These are phyloP conservation scores for Tetramorium alpestre DNA, from an alignment of 1,140 invertebrate species.

Conservation along the genomic window DNA sequence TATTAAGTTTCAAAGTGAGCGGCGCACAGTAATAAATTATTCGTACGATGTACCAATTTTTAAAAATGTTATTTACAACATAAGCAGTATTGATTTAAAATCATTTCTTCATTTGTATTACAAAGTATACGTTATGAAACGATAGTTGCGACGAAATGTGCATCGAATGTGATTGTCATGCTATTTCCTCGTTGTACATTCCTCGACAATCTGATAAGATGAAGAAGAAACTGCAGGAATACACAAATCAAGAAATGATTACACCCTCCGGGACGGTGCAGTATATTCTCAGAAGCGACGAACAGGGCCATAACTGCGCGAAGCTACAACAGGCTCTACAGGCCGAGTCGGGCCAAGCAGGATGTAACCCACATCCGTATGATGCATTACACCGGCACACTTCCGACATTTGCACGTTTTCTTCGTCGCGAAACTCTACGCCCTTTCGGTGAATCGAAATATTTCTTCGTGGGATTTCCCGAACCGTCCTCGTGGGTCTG, in stretches of 20 bases:
- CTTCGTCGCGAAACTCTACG: neutral
- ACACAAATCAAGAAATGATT: neutral
- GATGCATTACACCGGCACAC: constrained; percentile 24
- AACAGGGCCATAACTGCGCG: neutral
- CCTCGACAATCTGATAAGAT: neutral
- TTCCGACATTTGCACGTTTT: constrained; percentile 18
- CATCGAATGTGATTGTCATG: neutral
- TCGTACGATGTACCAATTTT: neutral
- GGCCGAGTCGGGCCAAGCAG: neutral
- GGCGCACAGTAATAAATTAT: neutral
- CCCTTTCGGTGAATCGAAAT: constrained; percentile 29
- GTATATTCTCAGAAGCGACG: neutral
- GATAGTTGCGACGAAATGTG: too few relatives aligned
- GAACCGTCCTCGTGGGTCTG: neutral
- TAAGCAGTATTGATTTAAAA: neutral
- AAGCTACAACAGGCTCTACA: neutral
- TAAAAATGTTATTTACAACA: neutral
- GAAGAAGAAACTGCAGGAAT: neutral
- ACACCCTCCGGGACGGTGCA: neutral
- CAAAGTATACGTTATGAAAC: neutral
- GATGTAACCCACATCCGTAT: constrained; percentile 41
- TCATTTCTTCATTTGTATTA: neutral
- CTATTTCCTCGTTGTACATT: neutral
- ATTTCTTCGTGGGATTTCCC: constrained; percentile 14
- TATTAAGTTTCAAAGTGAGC: neutral